Percentiles rank a stretch among this genome's conserved stretches.
phyloP scores from a whole-genome alignment of 2,888 invertebrate species.

The Thereva unica region DNA sequence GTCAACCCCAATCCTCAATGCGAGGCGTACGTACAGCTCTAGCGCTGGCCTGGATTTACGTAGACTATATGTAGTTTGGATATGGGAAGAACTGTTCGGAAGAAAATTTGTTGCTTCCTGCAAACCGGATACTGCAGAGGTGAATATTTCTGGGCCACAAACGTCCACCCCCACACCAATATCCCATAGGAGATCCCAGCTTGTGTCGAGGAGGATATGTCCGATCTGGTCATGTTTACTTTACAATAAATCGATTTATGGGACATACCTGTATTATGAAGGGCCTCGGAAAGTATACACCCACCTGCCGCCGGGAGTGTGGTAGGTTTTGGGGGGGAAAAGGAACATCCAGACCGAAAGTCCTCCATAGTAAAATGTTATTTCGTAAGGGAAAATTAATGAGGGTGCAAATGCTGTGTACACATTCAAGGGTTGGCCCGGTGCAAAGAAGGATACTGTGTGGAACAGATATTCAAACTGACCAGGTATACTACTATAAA shows the following conservation, averaged over 20 bases:
- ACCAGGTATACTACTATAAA: not conserved
- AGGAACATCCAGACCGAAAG: no score
- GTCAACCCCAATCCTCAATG: not conserved
- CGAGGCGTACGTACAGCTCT: not conserved
- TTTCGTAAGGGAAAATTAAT: not conserved
- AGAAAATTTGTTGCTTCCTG: conserved; percentile 18
- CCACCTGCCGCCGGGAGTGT: no score
- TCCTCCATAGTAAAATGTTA: not conserved
- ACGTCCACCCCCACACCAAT: not conserved
- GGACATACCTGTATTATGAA: not conserved
- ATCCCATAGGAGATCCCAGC: no score
- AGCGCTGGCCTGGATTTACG: not conserved
- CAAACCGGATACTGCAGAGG: conserved; percentile 1
- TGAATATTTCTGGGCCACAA: conserved; percentile 3
- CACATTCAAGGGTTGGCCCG: not conserved
- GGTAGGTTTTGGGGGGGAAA: no score
- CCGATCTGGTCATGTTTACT: conserved; percentile 39
- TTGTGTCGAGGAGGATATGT: not conserved
- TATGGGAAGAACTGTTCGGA: not conserved
- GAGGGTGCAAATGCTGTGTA: conserved; percentile 8
- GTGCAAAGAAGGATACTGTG: not conserved
- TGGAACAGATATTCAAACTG: not conserved
- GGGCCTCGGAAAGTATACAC: no score
- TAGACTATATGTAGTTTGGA: no score
- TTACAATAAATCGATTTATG: conserved; percentile 37